Evolutionary conservation across 2,113 vertebrate species (phyloP).

Genomic region (Climacteris rufus): DNA sequence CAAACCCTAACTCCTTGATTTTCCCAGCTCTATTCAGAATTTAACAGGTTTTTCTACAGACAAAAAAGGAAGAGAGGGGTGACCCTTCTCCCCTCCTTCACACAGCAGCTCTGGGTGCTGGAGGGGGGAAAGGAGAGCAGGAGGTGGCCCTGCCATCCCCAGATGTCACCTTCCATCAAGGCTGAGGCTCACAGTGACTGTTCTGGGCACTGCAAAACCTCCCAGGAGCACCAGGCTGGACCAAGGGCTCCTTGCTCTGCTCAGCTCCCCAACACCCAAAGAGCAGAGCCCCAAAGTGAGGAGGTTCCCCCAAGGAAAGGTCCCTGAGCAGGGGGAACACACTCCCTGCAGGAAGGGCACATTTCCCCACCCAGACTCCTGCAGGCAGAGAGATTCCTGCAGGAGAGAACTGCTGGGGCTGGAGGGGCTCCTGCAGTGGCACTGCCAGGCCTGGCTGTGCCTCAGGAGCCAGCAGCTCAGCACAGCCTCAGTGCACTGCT

Average conservation of each 20-base stretch:
- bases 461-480: neutral
- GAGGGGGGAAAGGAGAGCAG: neutral
- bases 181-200: neutral
- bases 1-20: neutral
- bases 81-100: neutral
- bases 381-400: no score
- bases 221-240: neutral
- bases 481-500: neutral
- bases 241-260: rapidly evolving
- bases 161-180: rapidly evolving
- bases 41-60: neutral
- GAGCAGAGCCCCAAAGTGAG: rapidly evolving
- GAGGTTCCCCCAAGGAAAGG: neutral
- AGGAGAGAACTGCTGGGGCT: neutral
- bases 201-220: neutral
- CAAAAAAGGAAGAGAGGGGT: no score
- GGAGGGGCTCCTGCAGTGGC: neutral
- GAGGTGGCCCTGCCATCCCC: neutral
- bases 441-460: neutral
- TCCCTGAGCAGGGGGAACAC: neutral
- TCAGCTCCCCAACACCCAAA: neutral
- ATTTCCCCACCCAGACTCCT: neutral
- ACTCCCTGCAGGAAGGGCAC: neutral
- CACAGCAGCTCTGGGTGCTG: neutral
- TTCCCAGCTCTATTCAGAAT: neutral